Conservation (phyloP, 2,113 vertebrate species). For the Colius striatus region DNA sequence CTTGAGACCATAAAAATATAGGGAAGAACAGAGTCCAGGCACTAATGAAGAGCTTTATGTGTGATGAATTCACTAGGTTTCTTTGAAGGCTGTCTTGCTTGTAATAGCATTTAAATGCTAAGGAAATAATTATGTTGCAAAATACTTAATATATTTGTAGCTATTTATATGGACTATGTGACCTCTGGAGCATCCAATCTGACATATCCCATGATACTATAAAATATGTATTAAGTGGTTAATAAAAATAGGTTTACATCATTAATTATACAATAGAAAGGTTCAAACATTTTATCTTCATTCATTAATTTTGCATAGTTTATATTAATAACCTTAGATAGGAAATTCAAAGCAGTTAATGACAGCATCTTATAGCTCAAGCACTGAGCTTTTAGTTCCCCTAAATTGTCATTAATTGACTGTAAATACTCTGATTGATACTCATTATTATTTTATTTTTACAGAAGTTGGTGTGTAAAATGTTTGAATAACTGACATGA, state of each 20-base stretch:
- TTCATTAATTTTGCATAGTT: not conserved
- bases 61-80: not conserved
- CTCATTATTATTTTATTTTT: not conserved
- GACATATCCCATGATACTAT: not conserved
- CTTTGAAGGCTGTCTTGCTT: not conserved
- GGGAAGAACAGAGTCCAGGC: not conserved
- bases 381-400: not conserved
- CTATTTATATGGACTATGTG: not conserved
- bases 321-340: not conserved
- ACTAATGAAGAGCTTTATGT: not conserved
- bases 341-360: conserved; percentile 19
- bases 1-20: not conserved
- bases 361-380: not conserved
- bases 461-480: not conserved
- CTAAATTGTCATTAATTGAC: not conserved
- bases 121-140: not conserved
- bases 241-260: not conserved
- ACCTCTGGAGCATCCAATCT: not conserved
- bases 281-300: not conserved
- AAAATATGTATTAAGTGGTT: not conserved
- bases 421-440: not conserved
- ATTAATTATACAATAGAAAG: not conserved
- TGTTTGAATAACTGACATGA: not conserved
- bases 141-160: not conserved
- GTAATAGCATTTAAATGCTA: not conserved